phyloP scores from a whole-genome alignment of 2,797 vertebrate genomes.

The Yasuhikotakia modesta region DNA sequence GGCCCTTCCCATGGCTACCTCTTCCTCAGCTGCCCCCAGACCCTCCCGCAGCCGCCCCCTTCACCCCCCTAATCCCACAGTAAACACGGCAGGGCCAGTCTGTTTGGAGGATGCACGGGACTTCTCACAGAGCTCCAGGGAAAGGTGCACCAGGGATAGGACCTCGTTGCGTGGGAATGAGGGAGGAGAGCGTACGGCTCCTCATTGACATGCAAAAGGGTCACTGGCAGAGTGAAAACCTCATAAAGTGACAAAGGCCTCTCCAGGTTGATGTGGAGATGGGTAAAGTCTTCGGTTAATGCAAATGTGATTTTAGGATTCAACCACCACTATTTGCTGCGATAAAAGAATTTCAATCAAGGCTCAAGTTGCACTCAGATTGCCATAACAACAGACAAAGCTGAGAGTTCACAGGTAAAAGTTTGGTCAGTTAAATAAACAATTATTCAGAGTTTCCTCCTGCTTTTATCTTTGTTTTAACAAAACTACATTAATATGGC shows the following conservation, averaged over 20 bases:
- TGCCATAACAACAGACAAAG: constrained; percentile 19
- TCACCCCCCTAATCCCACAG: constrained; percentile 83
- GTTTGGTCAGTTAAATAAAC: not conserved
- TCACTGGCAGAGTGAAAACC: constrained; percentile 56
- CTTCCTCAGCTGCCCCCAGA: constrained; percentile 71
- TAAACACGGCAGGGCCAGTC: constrained; percentile 83
- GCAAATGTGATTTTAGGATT: constrained; percentile 15
- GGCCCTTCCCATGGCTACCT: constrained; percentile 89
- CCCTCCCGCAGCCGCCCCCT: constrained; percentile 55
- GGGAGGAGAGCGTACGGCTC: constrained; percentile 49
- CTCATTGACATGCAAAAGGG: constrained; percentile 65
- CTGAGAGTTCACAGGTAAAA: constrained; percentile 31
- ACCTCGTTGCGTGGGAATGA: constrained; percentile 69
- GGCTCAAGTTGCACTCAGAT: not conserved
- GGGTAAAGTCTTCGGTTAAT: constrained; percentile 41
- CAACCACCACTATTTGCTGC: not conserved
- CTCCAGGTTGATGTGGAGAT: constrained; percentile 58
- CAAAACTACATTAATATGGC: constrained; percentile 87
- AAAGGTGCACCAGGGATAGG: constrained; percentile 64
- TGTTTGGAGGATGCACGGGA: constrained; percentile 69
- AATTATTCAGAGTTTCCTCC: constrained; percentile 79
- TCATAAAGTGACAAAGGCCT: constrained; percentile 61
- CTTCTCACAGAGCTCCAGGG: constrained; percentile 67
- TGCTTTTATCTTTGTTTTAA: constrained; percentile 86
- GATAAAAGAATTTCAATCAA: constrained; percentile 32